Percentiles rank a stretch among this genome's conserved stretches.
These are phyloP conservation scores for Atta texana DNA, from an alignment of 1,140 invertebrate genomes.

Conservation along the genomic window DNA sequence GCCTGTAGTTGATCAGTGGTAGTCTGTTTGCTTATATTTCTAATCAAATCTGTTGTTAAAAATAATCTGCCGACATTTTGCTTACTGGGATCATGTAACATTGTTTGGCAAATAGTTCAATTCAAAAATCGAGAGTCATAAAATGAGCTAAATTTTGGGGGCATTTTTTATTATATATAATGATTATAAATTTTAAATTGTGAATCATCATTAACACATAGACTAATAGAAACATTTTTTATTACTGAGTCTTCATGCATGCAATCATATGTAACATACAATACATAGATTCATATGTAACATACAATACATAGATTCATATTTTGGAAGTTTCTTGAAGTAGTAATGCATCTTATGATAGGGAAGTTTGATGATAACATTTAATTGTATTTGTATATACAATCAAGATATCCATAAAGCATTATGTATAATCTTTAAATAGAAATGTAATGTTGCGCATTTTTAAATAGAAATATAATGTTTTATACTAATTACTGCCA, in stretches of 20 bases:
- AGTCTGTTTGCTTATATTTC: too few relatives aligned
- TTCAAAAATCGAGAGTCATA: too few relatives aligned
- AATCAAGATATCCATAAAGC: neutral
- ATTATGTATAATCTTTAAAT: neutral
- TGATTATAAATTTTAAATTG: neutral
- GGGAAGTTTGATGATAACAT: neutral
- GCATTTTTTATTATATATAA: neutral
- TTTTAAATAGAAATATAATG: slow-evolving; percentile 18
- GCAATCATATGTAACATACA: neutral
- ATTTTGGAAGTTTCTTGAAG: neutral
- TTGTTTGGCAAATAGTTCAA: too few relatives aligned
- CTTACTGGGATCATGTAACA: too few relatives aligned
- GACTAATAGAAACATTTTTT: slow-evolving; percentile 28
- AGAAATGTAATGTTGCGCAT: neutral
- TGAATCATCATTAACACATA: neutral
- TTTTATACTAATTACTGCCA: slow-evolving; percentile 7
- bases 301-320: neutral
- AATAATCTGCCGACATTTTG: too few relatives aligned
- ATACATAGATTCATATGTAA: neutral
- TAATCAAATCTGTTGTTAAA: too few relatives aligned
- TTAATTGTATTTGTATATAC: neutral
- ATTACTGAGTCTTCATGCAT: neutral
- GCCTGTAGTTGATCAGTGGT: too few relatives aligned
- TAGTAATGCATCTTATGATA: neutral
- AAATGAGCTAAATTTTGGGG: too few relatives aligned